phyloP scores from a whole-genome alignment of 2,113 vertebrate genomes.

The Hipposideros armiger region DNA sequence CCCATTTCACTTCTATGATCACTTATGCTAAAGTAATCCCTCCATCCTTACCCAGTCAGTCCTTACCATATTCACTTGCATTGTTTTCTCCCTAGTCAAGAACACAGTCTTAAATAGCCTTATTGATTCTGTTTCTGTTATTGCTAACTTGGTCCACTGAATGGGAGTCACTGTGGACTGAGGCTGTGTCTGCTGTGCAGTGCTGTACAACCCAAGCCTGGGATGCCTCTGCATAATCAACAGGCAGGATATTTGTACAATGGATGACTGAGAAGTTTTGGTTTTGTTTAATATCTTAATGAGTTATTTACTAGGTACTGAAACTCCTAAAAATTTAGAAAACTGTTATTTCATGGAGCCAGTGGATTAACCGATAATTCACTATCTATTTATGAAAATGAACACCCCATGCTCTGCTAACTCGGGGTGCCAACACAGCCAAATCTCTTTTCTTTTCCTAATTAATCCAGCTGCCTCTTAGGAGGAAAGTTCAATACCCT shows the following conservation, averaged over 20 bases:
- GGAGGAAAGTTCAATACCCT: conserved; percentile 5
- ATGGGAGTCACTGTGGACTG: neutral
- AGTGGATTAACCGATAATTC: neutral
- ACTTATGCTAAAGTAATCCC: too few species aligned
- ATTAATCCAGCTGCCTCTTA: neutral
- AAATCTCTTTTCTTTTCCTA: neutral
- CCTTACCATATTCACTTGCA: too few species aligned
- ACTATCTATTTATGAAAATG: neutral
- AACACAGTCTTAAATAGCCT: neutral
- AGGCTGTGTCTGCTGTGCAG: neutral
- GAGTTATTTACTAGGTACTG: neutral
- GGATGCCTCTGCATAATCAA: neutral
- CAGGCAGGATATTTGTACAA: neutral
- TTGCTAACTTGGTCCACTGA: neutral
- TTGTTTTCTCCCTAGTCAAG: too few species aligned
- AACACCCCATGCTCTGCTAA: neutral
- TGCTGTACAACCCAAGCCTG: accelerated
- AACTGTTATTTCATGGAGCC: neutral
- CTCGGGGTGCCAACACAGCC: neutral
- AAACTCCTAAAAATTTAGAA: conserved; percentile 37
- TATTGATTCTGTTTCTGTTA: neutral
- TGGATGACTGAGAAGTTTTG: neutral
- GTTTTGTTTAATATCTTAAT: neutral
- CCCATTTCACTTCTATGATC: too few species aligned
- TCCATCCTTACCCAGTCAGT: too few species aligned